Evolutionary conservation across 1,140 invertebrate genomes (phyloP), one percentile per base, ranked within the genome.

Genomic region (Reticulitermes speratus): DNA sequence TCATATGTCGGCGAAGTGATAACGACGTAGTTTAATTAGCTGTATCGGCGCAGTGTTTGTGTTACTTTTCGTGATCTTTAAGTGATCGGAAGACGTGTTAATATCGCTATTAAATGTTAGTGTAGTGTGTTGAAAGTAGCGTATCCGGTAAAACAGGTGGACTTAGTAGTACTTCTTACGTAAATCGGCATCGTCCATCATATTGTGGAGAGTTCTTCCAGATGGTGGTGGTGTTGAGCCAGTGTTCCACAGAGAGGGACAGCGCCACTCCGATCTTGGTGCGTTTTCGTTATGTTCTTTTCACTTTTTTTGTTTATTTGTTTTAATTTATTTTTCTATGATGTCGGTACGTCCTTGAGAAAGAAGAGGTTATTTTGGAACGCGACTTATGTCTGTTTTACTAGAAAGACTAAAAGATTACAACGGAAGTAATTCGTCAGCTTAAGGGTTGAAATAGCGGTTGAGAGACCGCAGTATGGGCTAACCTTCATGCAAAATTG

Each of bases 211-310:
- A 75, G 65, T n/a, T 75, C 65, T 75, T 75, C 65, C 65, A 75
- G 14, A 75, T 75, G 65, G 65, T 75, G 65, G 65, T 75, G 65
- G 65, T 75, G 65, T 30, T 75, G 65, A 75, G n/a, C n/a, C 65
- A 75, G 65, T 75, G 65, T 75, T 75, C 65, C 25, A 75, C 30
- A 30, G 65, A 75, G 25, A 75, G 65, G 65, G 65, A 75, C 65
- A 30, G 7, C n/a, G 9, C n/a, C 7, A 9, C 65, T 75, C 65
- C 65, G 65, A 30, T 75, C 65, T 75, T 30, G 65, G 65, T 75
- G 65, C 65, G 65, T 75, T n/a, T 75, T 75, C 65, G 1, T 75
- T 75, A 23, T 75, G 12, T 75, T 75, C n/a, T 30, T 55, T 38
- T 38, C 38, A 55, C 2, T 6, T 48, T 48, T 48, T 48, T 55